Percentiles rank a stretch among this genome's conserved stretches.
These are phyloP conservation scores for Tympanuchus pallidicinctus DNA, from an alignment of 2,113 vertebrate species.

Conservation along the genomic window DNA sequence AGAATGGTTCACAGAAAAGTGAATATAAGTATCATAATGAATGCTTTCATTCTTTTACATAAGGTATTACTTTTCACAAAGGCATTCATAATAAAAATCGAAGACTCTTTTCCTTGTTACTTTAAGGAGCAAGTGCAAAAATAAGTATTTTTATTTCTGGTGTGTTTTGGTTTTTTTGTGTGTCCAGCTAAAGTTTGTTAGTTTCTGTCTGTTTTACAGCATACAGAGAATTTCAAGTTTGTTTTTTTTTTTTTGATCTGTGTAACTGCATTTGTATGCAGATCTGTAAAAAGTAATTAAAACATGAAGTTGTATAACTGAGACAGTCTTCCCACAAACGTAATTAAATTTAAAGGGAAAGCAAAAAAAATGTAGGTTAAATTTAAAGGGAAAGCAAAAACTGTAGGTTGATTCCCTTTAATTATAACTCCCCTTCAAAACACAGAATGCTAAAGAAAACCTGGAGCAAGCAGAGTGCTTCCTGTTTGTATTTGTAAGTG, in stretches of 20 bases:
- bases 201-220: not conserved
- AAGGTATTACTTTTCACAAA: not conserved
- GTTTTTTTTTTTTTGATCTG: not conserved
- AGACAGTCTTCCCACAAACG: not conserved
- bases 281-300: not conserved
- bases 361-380: not conserved
- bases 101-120: not conserved
- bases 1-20: not conserved
- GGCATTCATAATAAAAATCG: not conserved
- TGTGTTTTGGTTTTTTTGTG: no score
- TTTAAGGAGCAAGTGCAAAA: not conserved
- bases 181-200: not conserved
- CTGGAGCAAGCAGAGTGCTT: not conserved
- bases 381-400: not conserved
- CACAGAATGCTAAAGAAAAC: not conserved
- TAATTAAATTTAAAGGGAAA: constrained; percentile 18
- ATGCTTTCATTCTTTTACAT: not conserved
- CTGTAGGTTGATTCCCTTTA: not conserved
- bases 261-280: not conserved
- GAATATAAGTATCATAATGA: not conserved
- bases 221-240: not conserved
- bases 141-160: not conserved
- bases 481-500: not conserved
- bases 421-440: not conserved
- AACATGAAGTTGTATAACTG: not conserved